Evolutionary conservation across 2,888 invertebrate genomes (phyloP).

Genomic region (Platycheirus rosarum): DNA sequence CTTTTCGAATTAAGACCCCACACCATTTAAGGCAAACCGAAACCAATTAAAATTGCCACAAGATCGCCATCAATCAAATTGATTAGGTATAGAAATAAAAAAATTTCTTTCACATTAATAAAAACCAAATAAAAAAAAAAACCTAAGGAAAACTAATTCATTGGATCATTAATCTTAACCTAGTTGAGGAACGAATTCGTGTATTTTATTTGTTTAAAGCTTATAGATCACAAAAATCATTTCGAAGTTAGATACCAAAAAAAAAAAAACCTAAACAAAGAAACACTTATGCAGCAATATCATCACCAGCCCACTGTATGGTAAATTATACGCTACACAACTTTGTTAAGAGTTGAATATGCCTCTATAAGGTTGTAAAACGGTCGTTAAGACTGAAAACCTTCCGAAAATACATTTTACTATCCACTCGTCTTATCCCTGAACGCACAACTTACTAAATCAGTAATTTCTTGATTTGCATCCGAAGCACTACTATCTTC

Average conservation of each 20-base stretch:
- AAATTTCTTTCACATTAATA: neutral
- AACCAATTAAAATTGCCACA: conserved; percentile 36
- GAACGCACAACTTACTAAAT: too few species aligned
- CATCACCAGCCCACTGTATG: conserved; percentile 14
- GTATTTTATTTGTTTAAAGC: neutral
- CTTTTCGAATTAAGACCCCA: neutral
- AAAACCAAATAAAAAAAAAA: neutral
- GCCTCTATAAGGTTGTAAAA: neutral
- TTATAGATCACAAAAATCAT: conserved; percentile 24
- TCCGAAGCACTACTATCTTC: conserved; percentile 28
- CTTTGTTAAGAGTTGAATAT: neutral
- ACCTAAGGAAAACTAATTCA: neutral
- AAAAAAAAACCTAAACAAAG: neutral
- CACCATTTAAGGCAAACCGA: conserved; percentile 9
- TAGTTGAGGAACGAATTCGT: neutral
- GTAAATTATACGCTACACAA: conserved; percentile 9
- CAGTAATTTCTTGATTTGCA: conserved; percentile 34
- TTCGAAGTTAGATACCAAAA: too few species aligned
- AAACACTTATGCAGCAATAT: conserved; percentile 8
- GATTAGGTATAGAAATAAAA: neutral
- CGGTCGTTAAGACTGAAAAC: neutral
- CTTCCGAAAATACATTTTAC: neutral
- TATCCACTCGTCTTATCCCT: too few species aligned
- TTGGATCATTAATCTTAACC: conserved; percentile 1
- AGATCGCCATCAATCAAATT: conserved; percentile 48